Evolutionary conservation across 2,113 vertebrate species (phyloP).

Genomic region (Epinephelus lanceolatus): DNA sequence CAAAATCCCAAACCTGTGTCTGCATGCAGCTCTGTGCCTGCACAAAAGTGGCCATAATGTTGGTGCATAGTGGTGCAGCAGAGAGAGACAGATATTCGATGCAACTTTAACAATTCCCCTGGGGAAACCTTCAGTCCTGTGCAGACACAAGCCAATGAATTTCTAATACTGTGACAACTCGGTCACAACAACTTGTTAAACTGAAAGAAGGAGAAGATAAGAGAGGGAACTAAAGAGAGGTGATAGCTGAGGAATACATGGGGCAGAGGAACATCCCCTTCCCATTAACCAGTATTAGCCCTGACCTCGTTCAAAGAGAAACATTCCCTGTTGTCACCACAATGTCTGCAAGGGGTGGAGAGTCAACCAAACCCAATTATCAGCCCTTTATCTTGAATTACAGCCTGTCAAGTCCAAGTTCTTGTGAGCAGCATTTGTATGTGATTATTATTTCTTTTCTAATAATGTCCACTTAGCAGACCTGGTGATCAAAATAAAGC

Average conservation of each 20-base stretch:
- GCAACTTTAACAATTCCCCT: slow-evolving; percentile 14
- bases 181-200: slow-evolving; percentile 50
- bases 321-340: slow-evolving; percentile 78
- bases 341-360: slow-evolving; percentile 73
- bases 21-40: background rate
- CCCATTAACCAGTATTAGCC: slow-evolving; percentile 65
- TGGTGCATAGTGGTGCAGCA: background rate
- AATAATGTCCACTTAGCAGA: slow-evolving; percentile 43
- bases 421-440: slow-evolving; percentile 14
- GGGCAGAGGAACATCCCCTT: slow-evolving; percentile 71
- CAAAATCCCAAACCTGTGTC: background rate
- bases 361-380: slow-evolving; percentile 64
- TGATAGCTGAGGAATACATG: slow-evolving; percentile 25
- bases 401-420: slow-evolving; percentile 60
- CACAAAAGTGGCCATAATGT: background rate
- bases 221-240: slow-evolving; percentile 22
- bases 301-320: slow-evolving; percentile 75
- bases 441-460: slow-evolving; percentile 38
- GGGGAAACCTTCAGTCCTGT: slow-evolving; percentile 7
- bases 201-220: slow-evolving; percentile 33
- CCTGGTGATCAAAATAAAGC: slow-evolving; percentile 11
- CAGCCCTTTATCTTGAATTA: slow-evolving; percentile 58
- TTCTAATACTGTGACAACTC: slow-evolving; percentile 15
- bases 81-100: background rate
- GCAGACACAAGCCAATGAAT: slow-evolving; percentile 18